A percentile compares a stretch with the other conserved stretches of the same genome.
These are phyloP conservation scores for Leuciscus idus DNA, from an alignment of 2,113 vertebrate genomes.

Conservation along the genomic window DNA sequence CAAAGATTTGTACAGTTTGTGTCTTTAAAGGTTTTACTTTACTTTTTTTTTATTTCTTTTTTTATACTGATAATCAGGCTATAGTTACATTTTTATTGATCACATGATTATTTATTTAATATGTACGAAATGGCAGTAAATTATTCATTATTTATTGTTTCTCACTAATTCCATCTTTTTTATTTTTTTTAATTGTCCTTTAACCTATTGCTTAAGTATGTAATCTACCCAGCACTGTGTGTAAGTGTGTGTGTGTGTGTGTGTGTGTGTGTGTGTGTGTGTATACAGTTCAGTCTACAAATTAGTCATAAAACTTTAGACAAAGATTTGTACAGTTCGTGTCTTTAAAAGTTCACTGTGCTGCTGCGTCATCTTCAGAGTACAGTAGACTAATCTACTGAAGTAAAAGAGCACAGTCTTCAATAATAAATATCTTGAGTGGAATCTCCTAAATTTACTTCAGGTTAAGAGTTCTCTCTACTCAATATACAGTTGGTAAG, in stretches of 20 bases:
- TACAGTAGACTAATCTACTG: neutral
- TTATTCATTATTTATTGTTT: too few relatives aligned
- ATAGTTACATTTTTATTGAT: too few relatives aligned
- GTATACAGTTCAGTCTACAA: neutral
- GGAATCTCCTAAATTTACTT: conserved; percentile 9
- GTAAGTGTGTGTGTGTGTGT: too few relatives aligned
- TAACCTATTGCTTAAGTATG: too few relatives aligned
- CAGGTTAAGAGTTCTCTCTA: conserved; percentile 6
- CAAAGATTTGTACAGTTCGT: neutral
- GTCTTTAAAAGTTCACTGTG: neutral
- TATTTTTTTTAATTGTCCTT: too few relatives aligned
- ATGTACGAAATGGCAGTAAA: too few relatives aligned
- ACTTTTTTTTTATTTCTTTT: too few relatives aligned
- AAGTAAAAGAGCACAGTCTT: conserved; percentile 7
- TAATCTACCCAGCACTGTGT: too few relatives aligned
- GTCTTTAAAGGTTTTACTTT: neutral
- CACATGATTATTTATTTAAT: too few relatives aligned
- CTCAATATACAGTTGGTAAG: conserved; percentile 10
- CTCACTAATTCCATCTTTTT: too few relatives aligned
- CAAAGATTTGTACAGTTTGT: neutral
- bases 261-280: too few relatives aligned
- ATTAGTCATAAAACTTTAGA: neutral
- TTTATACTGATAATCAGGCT: too few relatives aligned
- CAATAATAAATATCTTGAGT: conserved; percentile 29
- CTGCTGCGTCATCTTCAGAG: neutral